These are phyloP conservation scores for Heliangelus exortis DNA, from an alignment of 2,797 vertebrate species.

Conservation along the genomic window DNA sequence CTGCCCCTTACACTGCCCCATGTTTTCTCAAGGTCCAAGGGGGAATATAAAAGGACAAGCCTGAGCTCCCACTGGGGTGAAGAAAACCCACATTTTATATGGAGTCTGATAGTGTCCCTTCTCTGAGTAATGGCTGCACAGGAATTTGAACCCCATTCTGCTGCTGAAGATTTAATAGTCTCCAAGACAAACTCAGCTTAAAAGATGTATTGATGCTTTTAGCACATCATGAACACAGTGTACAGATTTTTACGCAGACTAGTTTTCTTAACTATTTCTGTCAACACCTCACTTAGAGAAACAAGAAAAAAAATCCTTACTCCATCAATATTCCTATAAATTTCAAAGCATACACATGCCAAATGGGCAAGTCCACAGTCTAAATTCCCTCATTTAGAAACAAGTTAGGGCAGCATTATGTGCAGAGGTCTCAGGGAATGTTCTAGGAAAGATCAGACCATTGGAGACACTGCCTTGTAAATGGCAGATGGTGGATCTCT, in stretches of 20 bases:
- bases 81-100: neutral
- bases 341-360: neutral
- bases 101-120: neutral
- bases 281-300: neutral
- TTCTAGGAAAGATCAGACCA: neutral
- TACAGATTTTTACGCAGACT: neutral
- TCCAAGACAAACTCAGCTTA: neutral
- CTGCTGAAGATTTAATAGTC: neutral
- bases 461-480: neutral
- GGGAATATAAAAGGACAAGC: neutral
- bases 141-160: neutral
- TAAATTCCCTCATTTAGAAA: neutral
- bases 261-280: neutral
- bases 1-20: neutral
- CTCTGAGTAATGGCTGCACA: neutral
- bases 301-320: neutral
- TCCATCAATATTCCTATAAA: neutral
- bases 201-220: neutral
- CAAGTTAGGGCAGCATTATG: neutral
- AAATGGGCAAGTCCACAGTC: neutral
- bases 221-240: neutral
- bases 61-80: neutral
- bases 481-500: neutral
- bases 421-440: neutral
- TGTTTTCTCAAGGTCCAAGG: neutral